Evolutionary conservation across 2,797 vertebrate species (phyloP).

Genomic region (Hypotaenidia okinawae): DNA sequence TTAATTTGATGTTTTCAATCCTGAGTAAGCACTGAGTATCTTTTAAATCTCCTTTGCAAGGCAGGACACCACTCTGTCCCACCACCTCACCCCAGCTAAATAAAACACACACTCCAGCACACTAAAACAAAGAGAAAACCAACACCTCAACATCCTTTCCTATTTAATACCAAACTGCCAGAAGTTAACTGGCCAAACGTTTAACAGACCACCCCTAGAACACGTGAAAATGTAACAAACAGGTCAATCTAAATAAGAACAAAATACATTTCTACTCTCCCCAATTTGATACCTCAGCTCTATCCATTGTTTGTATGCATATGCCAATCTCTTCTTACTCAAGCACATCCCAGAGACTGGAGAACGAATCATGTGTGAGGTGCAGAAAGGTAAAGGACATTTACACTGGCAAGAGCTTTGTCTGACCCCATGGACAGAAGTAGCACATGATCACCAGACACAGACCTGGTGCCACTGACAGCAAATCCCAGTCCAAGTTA

Average conservation of each 20-base stretch:
- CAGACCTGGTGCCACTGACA: not conserved
- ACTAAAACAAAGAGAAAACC: not conserved
- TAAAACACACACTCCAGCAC: not conserved
- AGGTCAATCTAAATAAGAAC: not conserved
- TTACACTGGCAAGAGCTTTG: not conserved
- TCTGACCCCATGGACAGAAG: not conserved
- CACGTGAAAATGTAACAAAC: rapidly evolving
- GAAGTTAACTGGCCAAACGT: not conserved
- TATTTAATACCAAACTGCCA: not conserved
- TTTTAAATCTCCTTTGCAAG: conserved; percentile 82
- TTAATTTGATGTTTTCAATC: conserved; percentile 96
- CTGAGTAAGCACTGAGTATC: conserved; percentile 92
- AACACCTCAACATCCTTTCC: not conserved
- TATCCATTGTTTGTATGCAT: not conserved
- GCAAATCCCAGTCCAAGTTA: not conserved
- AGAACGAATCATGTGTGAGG: not conserved
- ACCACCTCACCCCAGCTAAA: conserved; percentile 68
- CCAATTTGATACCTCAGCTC: not conserved
- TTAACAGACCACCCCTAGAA: not conserved
- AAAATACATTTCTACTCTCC: not conserved
- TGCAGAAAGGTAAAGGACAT: not conserved
- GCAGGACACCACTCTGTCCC: conserved; percentile 80
- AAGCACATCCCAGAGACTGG: not conserved
- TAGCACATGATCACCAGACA: not conserved
- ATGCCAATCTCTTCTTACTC: not conserved